Percentiles rank a stretch among this genome's conserved stretches.
phyloP scores from a whole-genome alignment of 2,888 invertebrate species.

The Muschampia plurimacula region DNA sequence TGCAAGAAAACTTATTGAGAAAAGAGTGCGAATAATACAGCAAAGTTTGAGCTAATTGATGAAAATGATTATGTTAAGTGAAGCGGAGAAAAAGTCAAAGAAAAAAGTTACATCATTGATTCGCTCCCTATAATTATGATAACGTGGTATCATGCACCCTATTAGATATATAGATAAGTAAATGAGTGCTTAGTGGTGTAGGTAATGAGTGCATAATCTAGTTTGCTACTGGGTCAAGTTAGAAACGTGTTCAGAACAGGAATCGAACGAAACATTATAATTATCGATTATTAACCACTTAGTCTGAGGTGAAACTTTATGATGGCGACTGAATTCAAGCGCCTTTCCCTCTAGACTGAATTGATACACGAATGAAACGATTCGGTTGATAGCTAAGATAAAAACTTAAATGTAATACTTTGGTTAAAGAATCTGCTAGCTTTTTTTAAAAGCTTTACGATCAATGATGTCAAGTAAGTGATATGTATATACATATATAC shows the following conservation, averaged over 20 bases:
- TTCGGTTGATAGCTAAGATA: constrained; percentile 17
- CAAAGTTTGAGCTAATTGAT: neutral
- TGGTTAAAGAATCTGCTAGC: neutral
- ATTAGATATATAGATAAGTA: constrained; percentile 32
- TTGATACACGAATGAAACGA: constrained; percentile 21
- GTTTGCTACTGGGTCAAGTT: constrained; percentile 67
- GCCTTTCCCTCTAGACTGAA: constrained; percentile 31
- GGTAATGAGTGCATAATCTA: constrained; percentile 53
- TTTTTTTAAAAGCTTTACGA: neutral
- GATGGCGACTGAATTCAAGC: constrained; percentile 38
- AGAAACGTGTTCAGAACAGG: constrained; percentile 66
- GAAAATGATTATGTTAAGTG: neutral
- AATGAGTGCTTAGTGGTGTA: constrained; percentile 28
- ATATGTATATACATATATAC: neutral
- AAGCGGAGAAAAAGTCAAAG: neutral
- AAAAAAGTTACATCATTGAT: constrained; percentile 6
- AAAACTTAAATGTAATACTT: constrained; percentile 1
- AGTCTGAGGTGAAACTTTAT: constrained; percentile 65
- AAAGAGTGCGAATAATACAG: neutral
- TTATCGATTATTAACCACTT: constrained; percentile 75
- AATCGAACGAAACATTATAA: constrained; percentile 68
- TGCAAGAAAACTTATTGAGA: neutral
- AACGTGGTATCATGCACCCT: constrained; percentile 27
- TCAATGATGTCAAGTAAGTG: neutral
- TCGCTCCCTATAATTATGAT: constrained; percentile 13